Evolutionary conservation across 2,797 vertebrate species (phyloP).

Genomic region (Helostoma temminkii): DNA sequence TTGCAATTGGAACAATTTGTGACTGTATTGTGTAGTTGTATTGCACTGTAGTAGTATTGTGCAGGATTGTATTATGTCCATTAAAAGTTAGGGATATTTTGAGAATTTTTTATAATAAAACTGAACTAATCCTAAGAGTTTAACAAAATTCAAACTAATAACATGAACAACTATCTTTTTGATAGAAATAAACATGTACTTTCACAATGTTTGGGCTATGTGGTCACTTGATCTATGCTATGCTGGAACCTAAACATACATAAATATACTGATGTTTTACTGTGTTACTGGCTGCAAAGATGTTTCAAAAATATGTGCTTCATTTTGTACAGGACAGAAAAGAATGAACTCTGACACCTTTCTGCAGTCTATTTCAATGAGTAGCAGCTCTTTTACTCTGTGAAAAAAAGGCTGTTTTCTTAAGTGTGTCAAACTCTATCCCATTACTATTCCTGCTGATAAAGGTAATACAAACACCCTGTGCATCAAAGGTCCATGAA

Average conservation of each 20-base stretch:
- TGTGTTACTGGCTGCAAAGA: no score
- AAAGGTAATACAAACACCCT: slow-evolving; percentile 81
- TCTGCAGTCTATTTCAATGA: background rate
- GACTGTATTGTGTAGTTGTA: background rate
- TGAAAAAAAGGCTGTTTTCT: slow-evolving; percentile 57
- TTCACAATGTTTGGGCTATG: no score
- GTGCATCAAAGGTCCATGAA: slow-evolving; percentile 83
- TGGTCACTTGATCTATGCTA: no score
- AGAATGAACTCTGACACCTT: background rate
- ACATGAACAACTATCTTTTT: background rate
- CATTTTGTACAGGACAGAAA: background rate
- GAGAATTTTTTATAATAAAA: no score
- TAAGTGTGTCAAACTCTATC: slow-evolving; percentile 78
- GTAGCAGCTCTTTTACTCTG: slow-evolving; percentile 30
- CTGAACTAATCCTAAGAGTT: no score
- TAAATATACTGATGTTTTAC: no score
- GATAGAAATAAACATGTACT: background rate
- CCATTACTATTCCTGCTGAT: slow-evolving; percentile 80
- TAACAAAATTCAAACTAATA: no score
- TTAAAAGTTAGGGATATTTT: no score
- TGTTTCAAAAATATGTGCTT: no score
- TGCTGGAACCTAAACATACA: no score
- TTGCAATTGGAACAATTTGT: background rate
- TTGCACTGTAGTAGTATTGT: no score
- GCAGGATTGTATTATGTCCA: no score